A percentile compares a stretch with the other conserved stretches of the same genome.
Evolutionary conservation across 2,113 vertebrate species (phyloP).

Genomic region (Tauraco erythrolophus): DNA sequence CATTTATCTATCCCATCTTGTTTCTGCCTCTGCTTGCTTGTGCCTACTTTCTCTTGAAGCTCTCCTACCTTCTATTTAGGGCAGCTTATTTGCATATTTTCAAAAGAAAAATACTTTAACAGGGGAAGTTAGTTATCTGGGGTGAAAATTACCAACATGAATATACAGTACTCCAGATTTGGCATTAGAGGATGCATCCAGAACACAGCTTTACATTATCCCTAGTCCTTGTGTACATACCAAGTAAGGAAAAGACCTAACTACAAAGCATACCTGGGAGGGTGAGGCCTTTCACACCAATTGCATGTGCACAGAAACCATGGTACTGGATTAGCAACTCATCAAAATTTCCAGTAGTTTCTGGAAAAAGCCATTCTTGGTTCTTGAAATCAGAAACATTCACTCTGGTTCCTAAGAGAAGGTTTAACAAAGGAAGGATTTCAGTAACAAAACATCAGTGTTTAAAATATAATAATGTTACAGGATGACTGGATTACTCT

Average conservation of each 20-base stretch:
- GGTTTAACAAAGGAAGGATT: neutral
- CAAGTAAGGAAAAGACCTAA: neutral
- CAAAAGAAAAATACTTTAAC: neutral
- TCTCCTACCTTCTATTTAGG: neutral
- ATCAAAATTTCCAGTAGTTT: slow-evolving; percentile 76
- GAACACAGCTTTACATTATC: neutral
- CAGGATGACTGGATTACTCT: neutral
- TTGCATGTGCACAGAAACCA: slow-evolving; percentile 85
- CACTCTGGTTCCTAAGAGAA: slow-evolving; percentile 79
- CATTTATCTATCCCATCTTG: neutral
- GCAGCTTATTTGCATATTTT: neutral
- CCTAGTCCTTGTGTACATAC: neutral
- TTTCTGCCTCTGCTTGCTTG: neutral
- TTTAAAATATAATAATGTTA: neutral
- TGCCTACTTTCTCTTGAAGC: neutral
- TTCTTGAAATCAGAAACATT: slow-evolving; percentile 71
- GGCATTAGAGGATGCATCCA: neutral
- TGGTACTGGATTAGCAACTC: slow-evolving; percentile 85
- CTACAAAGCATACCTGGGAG: slow-evolving; percentile 83
- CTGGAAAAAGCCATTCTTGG: slow-evolving; percentile 89
- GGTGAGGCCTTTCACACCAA: slow-evolving; percentile 82
- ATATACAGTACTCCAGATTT: neutral
- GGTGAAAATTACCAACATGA: neutral
- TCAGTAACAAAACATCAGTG: neutral
- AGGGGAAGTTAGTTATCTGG: neutral